These are phyloP conservation scores for Leucozona laternaria DNA, from an alignment of 2,888 invertebrate species.

Conservation along the genomic window DNA sequence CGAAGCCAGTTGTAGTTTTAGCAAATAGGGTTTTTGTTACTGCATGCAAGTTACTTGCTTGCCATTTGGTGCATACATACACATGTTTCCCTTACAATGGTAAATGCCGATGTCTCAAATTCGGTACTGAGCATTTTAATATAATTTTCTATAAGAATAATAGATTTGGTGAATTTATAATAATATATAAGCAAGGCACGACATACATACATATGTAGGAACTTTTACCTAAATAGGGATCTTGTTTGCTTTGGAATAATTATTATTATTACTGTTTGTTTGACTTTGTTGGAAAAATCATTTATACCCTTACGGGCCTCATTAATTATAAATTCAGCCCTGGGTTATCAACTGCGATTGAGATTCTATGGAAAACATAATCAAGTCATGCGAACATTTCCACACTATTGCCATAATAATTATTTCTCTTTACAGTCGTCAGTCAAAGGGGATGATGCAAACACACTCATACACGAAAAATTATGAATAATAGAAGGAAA, in stretches of 20 bases:
- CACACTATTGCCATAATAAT: conserved; percentile 74
- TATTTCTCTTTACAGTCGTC: conserved; percentile 72
- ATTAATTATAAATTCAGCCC: conserved; percentile 36
- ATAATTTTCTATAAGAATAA: too few relatives aligned
- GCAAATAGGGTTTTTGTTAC: too few relatives aligned
- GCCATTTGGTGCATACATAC: too few relatives aligned
- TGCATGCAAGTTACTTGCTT: too few relatives aligned
- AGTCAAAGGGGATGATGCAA: conserved; percentile 55
- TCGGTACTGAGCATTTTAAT: too few relatives aligned
- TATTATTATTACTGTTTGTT: conserved; percentile 4
- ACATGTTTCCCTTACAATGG: too few relatives aligned
- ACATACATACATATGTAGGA: too few relatives aligned
- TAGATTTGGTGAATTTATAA: too few relatives aligned
- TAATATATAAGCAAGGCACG: too few relatives aligned
- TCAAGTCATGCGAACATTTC: conserved; percentile 72
- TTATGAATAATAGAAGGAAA: conserved; percentile 73
- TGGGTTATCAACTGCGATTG: conserved; percentile 8
- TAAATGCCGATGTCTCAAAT: too few relatives aligned
- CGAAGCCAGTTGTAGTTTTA: too few relatives aligned
- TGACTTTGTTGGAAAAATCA: conserved; percentile 5
- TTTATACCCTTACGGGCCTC: conserved; percentile 17
- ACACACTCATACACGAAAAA: conserved; percentile 39
- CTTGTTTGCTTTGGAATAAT: conserved; percentile 2
- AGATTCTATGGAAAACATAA: conserved; percentile 48
- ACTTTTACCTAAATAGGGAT: too few relatives aligned